Percentiles rank a stretch among this genome's conserved stretches.
phyloP scores from a whole-genome alignment of 2,113 vertebrate genomes.

The Crocuta crocuta region DNA sequence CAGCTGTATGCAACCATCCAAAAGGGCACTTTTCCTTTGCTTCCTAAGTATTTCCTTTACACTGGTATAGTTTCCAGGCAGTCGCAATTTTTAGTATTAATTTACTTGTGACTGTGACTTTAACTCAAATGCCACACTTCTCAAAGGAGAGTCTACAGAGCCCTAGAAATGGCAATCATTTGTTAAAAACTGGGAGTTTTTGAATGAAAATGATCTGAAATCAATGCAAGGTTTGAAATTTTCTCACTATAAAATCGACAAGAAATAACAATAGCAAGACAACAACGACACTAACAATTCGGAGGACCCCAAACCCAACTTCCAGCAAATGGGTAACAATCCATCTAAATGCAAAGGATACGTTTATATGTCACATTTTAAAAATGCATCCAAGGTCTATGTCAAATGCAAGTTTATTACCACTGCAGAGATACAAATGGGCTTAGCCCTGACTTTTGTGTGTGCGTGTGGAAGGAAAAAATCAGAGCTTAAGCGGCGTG shows the following conservation, averaged over 20 bases:
- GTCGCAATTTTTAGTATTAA: background rate
- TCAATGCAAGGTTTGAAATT: background rate
- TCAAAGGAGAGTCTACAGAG: background rate
- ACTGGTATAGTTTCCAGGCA: background rate
- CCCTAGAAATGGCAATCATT: background rate
- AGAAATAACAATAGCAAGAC: background rate
- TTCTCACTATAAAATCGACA: background rate
- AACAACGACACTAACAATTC: background rate
- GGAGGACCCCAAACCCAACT: background rate
- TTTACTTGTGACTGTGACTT: slow-evolving; percentile 7
- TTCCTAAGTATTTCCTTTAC: slow-evolving; percentile 5
- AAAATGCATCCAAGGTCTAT: background rate
- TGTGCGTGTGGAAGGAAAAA: background rate
- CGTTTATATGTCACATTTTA: background rate
- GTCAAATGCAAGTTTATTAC: background rate
- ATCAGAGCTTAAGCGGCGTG: background rate
- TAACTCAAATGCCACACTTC: background rate
- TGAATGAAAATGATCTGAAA: background rate
- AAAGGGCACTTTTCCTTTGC: background rate
- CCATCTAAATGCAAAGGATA: background rate
- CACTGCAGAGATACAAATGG: background rate
- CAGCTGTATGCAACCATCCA: background rate
- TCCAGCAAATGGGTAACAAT: background rate
- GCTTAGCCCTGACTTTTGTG: background rate
- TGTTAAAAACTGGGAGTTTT: background rate